phyloP scores from a whole-genome alignment of 30 jellyfish, hydroid and myxozoan genomes.

The Hydractinia symbiolongicarpus region DNA sequence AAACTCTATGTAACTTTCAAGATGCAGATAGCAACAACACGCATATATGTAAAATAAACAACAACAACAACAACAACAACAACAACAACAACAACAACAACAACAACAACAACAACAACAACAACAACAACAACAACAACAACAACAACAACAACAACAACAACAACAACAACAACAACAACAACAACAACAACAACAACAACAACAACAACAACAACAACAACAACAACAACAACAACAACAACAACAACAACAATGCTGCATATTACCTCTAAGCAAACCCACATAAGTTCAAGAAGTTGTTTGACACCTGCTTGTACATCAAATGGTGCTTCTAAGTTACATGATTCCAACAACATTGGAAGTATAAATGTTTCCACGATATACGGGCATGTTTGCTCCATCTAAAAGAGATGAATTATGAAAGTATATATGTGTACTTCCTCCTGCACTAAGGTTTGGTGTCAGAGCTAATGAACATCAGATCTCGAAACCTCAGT shows the following conservation, averaged over 20 bases:
- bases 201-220: neutral
- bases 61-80: neutral
- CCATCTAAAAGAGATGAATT: conserved; percentile 43
- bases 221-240: neutral
- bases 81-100: neutral
- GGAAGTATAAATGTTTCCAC: conserved; percentile 80
- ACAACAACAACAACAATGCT: neutral
- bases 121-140: neutral
- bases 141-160: neutral
- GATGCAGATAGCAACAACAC: neutral
- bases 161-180: neutral
- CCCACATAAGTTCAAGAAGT: conserved; percentile 78
- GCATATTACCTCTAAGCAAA: conserved; percentile 62
- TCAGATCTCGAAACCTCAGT: neutral
- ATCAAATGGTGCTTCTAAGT: conserved; percentile 62
- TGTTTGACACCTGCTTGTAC: conserved; percentile 72
- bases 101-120: neutral
- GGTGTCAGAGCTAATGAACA: too few relatives aligned
- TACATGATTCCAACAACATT: conserved; percentile 53
- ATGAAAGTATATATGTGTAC: neutral
- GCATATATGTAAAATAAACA: neutral
- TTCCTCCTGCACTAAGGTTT: too few relatives aligned
- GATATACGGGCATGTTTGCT: conserved; percentile 50
- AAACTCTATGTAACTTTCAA: neutral
- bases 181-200: neutral